Base-by-base conservation (phyloP, 2,888 invertebrate species). In the Ormyrus thymus region DNA sequence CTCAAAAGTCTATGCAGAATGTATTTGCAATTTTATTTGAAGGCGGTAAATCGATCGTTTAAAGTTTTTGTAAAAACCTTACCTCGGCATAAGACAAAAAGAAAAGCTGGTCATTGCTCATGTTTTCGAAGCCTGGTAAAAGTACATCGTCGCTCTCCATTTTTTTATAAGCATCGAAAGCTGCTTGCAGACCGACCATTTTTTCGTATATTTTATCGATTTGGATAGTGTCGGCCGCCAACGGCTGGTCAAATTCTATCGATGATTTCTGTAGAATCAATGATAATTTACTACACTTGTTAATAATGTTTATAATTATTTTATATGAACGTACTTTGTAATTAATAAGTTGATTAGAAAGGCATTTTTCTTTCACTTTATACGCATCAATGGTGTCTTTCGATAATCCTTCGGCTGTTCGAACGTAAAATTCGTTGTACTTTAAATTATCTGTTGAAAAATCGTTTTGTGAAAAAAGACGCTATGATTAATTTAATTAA, bases 161-260 rank as follows among this genome's bases (percentile, higher is more conserved):
- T 43, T 55, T 70, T 43, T 51, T 74, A 55, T 66, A 81, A 0
- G 81, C 81, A 9, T 81, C 78, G 59, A 81, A 81, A 15, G 81
- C 78, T 7, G 78, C 78, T 10, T 69, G 15, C 5, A 81, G 11
- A n/a, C 81, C 81, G 0, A 74, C 46, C 56, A 78, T 78, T 45
- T 81, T 81, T 15, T 81, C 81, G 45, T 81, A 81, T 13, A 78
- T 78, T 11, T 81, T 81, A 43, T 81, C 81, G 9, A 81, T 72
- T 53, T 81, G 81, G 11, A 81, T 72, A 8, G 81, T 81, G 29
- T 81, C 81, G 1, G 68, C 64, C 6, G 77, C 65, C 4, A 80
- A 58, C 0, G 46, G 59, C 11, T 65, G 68, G 43, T 76, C 64
- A 9, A 68, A 68, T n/a, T 75, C 62, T 45, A n/a, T 59, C 2